These are phyloP conservation scores for Mechanitis mazaeus DNA, from an alignment of 2,888 invertebrate species.

Conservation along the genomic window DNA sequence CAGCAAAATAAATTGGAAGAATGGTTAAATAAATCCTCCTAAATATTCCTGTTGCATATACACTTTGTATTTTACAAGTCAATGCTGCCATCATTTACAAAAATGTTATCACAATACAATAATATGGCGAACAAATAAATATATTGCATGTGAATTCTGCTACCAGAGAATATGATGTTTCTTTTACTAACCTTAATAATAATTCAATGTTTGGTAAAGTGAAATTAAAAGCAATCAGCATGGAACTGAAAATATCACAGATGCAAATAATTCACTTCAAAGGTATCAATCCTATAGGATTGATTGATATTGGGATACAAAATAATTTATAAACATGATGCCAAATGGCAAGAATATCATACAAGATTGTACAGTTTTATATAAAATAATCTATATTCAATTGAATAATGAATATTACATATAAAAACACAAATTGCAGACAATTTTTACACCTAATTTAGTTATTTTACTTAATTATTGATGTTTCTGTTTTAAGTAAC, in stretches of 20 bases:
- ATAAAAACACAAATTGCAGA: too few relatives aligned
- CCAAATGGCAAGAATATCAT: slow-evolving; percentile 8
- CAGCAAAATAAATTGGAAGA: slow-evolving; percentile 36
- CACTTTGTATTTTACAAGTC: slow-evolving; percentile 1
- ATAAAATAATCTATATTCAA: background rate
- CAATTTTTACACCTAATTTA: too few relatives aligned
- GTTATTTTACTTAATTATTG: background rate
- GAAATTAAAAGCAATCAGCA: slow-evolving; percentile 61
- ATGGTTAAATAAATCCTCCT: slow-evolving; percentile 46
- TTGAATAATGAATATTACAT: too few relatives aligned
- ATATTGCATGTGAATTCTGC: slow-evolving; percentile 42
- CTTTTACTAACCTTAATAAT: slow-evolving; percentile 11
- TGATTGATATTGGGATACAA: slow-evolving; percentile 13
- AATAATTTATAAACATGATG: slow-evolving; percentile 14
- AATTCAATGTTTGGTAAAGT: slow-evolving; percentile 39
- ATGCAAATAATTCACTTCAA: slow-evolving; percentile 30
- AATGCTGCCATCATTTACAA: slow-evolving; percentile 15
- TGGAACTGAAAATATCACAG: slow-evolving; percentile 72
- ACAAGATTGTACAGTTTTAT: slow-evolving; percentile 15
- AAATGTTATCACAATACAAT: slow-evolving; percentile 40
- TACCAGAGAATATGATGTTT: slow-evolving; percentile 24
- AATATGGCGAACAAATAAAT: slow-evolving; percentile 67
- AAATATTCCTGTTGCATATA: slow-evolving; percentile 22
- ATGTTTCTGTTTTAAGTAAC: slow-evolving; percentile 23
- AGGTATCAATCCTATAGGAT: slow-evolving; percentile 9